Conservation (phyloP, 2,797 vertebrate species). For the Fundulus diaphanus region DNA sequence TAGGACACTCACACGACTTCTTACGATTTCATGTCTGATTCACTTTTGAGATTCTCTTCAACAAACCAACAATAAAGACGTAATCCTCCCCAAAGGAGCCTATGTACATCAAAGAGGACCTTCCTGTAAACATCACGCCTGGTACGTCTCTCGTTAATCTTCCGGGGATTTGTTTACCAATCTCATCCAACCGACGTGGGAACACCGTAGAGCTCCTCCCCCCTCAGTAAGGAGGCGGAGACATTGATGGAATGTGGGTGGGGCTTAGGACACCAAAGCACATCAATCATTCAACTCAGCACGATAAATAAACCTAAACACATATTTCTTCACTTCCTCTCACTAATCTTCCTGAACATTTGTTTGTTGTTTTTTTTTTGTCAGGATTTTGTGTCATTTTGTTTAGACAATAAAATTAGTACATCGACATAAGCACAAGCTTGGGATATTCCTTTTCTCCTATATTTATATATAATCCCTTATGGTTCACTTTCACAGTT, state of each 20-base stretch:
- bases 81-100: conserved; percentile 82
- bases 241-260: conserved; percentile 37
- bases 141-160: conserved; percentile 73
- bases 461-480: conserved; percentile 67
- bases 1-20: conserved; percentile 78
- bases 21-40: conserved; percentile 80
- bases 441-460: conserved; percentile 57
- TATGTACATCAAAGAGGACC: conserved; percentile 89
- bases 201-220: conserved; percentile 75
- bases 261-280: conserved; percentile 83
- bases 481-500: conserved; percentile 96
- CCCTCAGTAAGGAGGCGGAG: conserved; percentile 77
- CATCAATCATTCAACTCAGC: conserved; percentile 90
- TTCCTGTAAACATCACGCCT: conserved; percentile 87
- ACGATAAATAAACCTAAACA: conserved; percentile 87
- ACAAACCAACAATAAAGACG: conserved; percentile 86
- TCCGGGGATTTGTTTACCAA: conserved; percentile 40
- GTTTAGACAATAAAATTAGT: conserved; percentile 86
- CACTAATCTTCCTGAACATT: conserved; percentile 56
- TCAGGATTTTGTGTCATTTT: conserved; percentile 76
- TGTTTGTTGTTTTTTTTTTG: conserved; percentile 63
- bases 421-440: conserved; percentile 92
- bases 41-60: conserved; percentile 84
- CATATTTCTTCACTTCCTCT: conserved; percentile 81
- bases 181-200: conserved; percentile 68